Base-by-base conservation (phyloP, 2,113 vertebrate species). In the Saccopteryx bilineata region DNA sequence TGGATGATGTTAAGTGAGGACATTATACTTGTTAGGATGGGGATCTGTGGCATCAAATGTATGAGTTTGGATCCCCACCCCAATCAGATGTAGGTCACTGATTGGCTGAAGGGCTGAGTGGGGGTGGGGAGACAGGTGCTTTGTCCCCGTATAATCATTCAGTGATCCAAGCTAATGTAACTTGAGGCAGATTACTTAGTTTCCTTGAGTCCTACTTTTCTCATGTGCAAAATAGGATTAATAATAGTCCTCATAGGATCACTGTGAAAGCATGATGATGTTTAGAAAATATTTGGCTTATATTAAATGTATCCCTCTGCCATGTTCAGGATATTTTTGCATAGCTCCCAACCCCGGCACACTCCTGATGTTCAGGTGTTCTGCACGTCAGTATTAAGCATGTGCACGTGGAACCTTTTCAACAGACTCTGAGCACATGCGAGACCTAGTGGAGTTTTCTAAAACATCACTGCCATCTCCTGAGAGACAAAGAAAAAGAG, bases 131-230 rank as follows among this genome's bases (percentile, higher is more conserved):
- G 13, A 65, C 23, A 69, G 24, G 1, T 31, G 19, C 52, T 60
- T 13, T 75, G 39, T 17, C n/a, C 26, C 31, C 1, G 1, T 23
- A 12, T 66, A 39, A 46, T 66, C 60, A 31, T 39, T 90, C 76
- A 33, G 65, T 48, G 23, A 58, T 19, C 72, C 95, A 96, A 85
- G 78, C 19, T 60, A 61, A 78, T 21, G 23, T 84, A 75, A 68
- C 48, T 61, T 66, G 7, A 76, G 28, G 28, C 65, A 85, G 50
- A 74, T 88, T 78, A 84, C 26, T 90, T 90, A 31, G 33, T 90
- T 88, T 84, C 26, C 69, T 58, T 63, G 39, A 90, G 56, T n/a
- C 46, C 52, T 21, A 63, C 1, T 75, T 93, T 90, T 54, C 88
- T 87, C 85, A 79, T 72, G 7, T 79, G 6, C 92, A n/a, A 87